A percentile compares a stretch with the other conserved stretches of the same genome.
Conservation (phyloP, 37 sponge, comb jelly and placozoan species). For the Eunapius fragilis region DNA sequence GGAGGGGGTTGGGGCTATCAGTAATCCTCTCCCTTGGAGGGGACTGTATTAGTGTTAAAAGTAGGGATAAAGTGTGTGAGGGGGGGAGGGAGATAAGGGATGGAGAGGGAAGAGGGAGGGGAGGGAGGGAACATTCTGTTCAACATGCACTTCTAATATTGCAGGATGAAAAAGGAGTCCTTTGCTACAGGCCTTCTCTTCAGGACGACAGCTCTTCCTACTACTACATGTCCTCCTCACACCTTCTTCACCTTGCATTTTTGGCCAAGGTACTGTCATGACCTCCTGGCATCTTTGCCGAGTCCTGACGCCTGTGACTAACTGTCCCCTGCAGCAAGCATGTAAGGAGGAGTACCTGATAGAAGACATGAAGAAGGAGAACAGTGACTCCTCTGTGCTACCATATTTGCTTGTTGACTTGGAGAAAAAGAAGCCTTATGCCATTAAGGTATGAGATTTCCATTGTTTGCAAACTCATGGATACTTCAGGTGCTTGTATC, state of each 20-base stretch:
- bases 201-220: conserved; percentile 13
- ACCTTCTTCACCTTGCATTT: background rate
- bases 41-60: too few species aligned
- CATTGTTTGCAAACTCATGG: too few species aligned
- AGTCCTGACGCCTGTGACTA: too few species aligned
- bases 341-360: conserved; percentile 32
- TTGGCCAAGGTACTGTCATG: background rate
- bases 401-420: conserved; percentile 50
- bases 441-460: conserved; percentile 38
- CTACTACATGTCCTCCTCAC: conserved; percentile 24
- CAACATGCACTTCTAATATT: background rate
- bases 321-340: conserved; percentile 27
- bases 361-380: conserved; percentile 35
- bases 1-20: too few species aligned
- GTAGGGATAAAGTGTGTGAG: too few species aligned
- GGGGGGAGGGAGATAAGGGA: too few species aligned
- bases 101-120: too few species aligned
- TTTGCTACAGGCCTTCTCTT: conserved; percentile 46
- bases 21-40: too few species aligned
- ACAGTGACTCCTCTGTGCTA: conserved; percentile 4
- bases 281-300: too few species aligned
- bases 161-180: conserved; percentile 37
- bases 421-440: conserved; percentile 35
- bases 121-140: too few species aligned
- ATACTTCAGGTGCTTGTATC: too few species aligned